Evolutionary conservation across 2,113 vertebrate species (phyloP).

Genomic region (Rhinoderma darwinii): DNA sequence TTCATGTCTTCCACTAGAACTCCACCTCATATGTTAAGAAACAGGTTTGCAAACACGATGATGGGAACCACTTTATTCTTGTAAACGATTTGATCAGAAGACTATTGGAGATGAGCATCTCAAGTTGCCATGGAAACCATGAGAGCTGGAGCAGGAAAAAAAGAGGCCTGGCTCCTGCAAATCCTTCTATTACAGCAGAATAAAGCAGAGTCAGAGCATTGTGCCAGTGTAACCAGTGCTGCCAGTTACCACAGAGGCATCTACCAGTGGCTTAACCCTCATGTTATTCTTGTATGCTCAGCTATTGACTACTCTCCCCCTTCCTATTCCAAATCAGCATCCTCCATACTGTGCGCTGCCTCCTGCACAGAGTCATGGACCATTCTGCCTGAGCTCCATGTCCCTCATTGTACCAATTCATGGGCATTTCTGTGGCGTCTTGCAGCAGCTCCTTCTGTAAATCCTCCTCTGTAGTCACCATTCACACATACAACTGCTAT

Average conservation of each 20-base stretch:
- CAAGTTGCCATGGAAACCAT: constrained; percentile 52
- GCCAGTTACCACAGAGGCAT: not conserved
- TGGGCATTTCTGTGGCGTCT: not conserved
- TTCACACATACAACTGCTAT: constrained; percentile 27
- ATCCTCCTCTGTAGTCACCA: constrained; percentile 36
- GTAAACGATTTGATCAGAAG: constrained; percentile 44
- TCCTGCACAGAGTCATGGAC: not conserved
- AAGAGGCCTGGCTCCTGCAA: not conserved
- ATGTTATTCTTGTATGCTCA: not conserved
- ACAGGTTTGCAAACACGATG: constrained; percentile 52
- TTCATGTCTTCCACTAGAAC: not conserved
- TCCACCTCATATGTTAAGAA: constrained; percentile 18
- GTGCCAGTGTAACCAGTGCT: not conserved
- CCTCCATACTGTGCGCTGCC: not conserved
- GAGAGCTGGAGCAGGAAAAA: constrained; percentile 28
- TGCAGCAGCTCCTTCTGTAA: constrained; percentile 3
- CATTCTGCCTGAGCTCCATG: not conserved
- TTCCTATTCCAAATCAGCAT: not conserved
- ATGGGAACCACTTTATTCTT: constrained; percentile 51
- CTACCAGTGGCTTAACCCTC: not conserved
- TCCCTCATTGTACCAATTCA: not conserved
- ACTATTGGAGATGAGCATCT: constrained; percentile 54
- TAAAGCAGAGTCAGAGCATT: constrained; percentile 26
- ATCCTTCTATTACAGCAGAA: constrained; percentile 44
- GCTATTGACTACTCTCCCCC: not conserved